A percentile compares a stretch with the other conserved stretches of the same genome.
Conservation (phyloP, 1,140 invertebrate species). For the Magallana gigas region DNA sequence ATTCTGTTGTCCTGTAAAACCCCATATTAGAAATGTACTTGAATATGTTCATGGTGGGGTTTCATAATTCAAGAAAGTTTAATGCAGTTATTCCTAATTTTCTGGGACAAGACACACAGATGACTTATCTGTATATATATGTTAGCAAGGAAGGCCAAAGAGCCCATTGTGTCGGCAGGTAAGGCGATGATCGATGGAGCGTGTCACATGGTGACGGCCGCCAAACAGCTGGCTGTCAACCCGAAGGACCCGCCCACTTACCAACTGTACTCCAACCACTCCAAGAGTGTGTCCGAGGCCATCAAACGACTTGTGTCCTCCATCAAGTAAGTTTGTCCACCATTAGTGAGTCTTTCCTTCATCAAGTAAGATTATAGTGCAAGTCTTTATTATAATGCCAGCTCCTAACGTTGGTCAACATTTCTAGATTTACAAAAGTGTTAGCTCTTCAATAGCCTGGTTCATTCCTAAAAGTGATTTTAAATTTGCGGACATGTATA, state of each 20-base stretch:
- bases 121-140: too few species aligned
- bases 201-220: slow-evolving; percentile 93
- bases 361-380: slow-evolving; percentile 83
- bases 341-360: slow-evolving; percentile 85
- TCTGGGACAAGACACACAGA: too few species aligned
- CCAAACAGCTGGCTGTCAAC: slow-evolving; percentile 92
- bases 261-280: slow-evolving; percentile 95
- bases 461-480: too few species aligned
- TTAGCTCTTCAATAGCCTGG: too few species aligned
- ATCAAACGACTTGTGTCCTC: slow-evolving; percentile 95
- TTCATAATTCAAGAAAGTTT: too few species aligned
- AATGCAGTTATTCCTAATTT: too few species aligned
- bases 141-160: slow-evolving; percentile 84
- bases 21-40: too few species aligned
- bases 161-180: slow-evolving; percentile 92
- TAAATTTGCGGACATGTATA: too few species aligned
- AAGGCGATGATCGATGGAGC: slow-evolving; percentile 90
- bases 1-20: too few species aligned
- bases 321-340: slow-evolving; percentile 89
- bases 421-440: too few species aligned
- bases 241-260: slow-evolving; percentile 95
- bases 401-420: too few species aligned
- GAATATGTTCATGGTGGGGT: too few species aligned
- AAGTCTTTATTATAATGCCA: background rate
- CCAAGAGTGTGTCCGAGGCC: slow-evolving; percentile 96